Base-by-base conservation (phyloP, 2,113 vertebrate genomes). In the Galemys pyrenaicus region DNA sequence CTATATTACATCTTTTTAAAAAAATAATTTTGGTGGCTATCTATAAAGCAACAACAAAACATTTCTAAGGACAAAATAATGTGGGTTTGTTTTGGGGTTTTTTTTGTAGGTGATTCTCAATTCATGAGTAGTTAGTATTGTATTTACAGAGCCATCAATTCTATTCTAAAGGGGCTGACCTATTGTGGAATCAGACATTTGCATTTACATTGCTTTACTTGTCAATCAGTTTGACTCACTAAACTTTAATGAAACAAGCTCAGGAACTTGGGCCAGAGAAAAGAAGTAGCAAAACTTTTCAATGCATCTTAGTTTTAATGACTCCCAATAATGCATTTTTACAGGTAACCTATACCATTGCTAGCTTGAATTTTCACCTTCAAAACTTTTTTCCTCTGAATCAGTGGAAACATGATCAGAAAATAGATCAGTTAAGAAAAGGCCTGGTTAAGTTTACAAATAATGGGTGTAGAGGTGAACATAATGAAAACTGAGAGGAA, bases 191-290 rank as follows among this genome's bases (percentile, higher is more conserved):
- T 86, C 89, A 86, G 28, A 30, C 65, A 95, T 94, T 91, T 96
- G 89, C 89, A 96, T 95, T 91, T 95, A 64, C 64, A 94, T 93
- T 77, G 44, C 75, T 81, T 94, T 73, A 46, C 56, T 90, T 95
- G 87, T 95, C 89, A 89, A 77, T 96, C 94, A 95, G 32, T 84
- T 96, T 93, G 80, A 87, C 46, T 83, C 46, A 41, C 41, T 77
- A 71, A 87, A 35, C 35, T 91, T 95, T 94, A 96, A 95, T 49
- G 54, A 95, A 89, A 51, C 49, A 89, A 94, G n/a, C 58, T 60
- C 67, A 92, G 54, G 9, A 88, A 70, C 37, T n/a, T 28, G 26
- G 26, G 17, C 49, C 49, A 89, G 41, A 74, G 46, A 26, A 95
- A 87, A 56, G 51, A 93, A 94, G 56, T 54, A 26, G 16, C 87